Base-by-base conservation (phyloP, 2,888 invertebrate species). In the Nysson spinosus region DNA sequence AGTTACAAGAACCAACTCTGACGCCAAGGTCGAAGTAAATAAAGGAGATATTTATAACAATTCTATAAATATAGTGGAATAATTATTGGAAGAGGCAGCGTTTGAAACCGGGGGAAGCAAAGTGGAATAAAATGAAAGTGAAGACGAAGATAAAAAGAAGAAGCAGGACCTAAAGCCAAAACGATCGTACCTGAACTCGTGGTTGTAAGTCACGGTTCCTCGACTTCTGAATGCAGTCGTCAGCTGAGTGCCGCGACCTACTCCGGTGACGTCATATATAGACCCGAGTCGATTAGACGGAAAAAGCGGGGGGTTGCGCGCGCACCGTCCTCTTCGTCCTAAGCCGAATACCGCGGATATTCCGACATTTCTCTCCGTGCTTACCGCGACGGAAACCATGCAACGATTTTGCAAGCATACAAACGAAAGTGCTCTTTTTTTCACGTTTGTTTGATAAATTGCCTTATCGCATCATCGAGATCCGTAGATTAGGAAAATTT, bases 251-350 rank as follows among this genome's bases (percentile, higher is more conserved):
- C 72, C 71, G 72, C 82, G 82, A 84, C 80, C 81, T 83, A 83
- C 77, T 81, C 76, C 57, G 70, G 79, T 85, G 85, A 85, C 84
- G 84, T 86, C 85, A 85, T 83, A 82, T 85, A 85, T 86, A 86
- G 74, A 55, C 75, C 73, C 46, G 16, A 28, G 16, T 77, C 72
- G 66, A 12, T 74, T 69, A 77, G 77, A 70, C 75, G 76, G 69
- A 76, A 66, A 72, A 78, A 79, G 75, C 75, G 79, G 77, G 81
- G 77, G 75, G 72, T 57, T 85, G 85, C 86, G 85, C 84, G 83
- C 84, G 85, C 85, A 85, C 34, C 42, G 35, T 51, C 63, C 43
- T 56, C 47, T 50, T 50, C 44, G 44, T 62, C 67, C 52, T 63
- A 40, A 63, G 35, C 32, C 30, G 47, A n/a, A 20, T 46, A 43